Percentiles rank a stretch among this genome's conserved stretches.
Evolutionary conservation across 2,113 vertebrate genomes (phyloP).

Genomic region (Onychostruthus taczanowskii): DNA sequence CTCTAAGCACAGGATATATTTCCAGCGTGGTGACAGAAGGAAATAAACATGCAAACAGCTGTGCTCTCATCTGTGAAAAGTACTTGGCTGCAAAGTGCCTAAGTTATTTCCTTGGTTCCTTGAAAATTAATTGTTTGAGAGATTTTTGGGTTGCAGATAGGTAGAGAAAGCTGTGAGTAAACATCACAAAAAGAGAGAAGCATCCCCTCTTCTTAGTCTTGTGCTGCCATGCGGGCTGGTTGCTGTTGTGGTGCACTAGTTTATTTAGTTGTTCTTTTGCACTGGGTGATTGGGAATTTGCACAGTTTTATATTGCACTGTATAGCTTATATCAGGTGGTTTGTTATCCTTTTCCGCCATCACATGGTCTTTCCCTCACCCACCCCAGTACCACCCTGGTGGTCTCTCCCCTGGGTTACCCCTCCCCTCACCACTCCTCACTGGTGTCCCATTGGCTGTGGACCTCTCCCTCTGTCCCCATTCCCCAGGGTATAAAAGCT

Average conservation of each 20-base stretch:
- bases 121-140: background rate
- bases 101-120: background rate
- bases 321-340: too few species aligned
- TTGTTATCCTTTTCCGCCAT: too few species aligned
- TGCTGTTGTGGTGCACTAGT: background rate
- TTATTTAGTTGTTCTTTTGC: too few species aligned
- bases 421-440: too few species aligned
- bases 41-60: background rate
- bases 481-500: too few species aligned
- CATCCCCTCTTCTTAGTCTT: background rate
- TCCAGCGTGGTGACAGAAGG: background rate
- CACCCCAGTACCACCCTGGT: too few species aligned
- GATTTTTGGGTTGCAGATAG: background rate
- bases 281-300: too few species aligned
- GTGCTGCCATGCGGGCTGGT: background rate
- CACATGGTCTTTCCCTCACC: too few species aligned
- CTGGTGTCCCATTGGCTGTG: too few species aligned
- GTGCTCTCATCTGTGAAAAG: background rate
- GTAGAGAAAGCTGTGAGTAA: background rate
- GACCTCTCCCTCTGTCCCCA: too few species aligned
- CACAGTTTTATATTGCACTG: too few species aligned
- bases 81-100: background rate
- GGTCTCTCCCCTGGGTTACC: too few species aligned
- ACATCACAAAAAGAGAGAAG: background rate
- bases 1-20: background rate